Conservation (phyloP, 2,797 vertebrate genomes). For the Philypnodon macrostomus region DNA sequence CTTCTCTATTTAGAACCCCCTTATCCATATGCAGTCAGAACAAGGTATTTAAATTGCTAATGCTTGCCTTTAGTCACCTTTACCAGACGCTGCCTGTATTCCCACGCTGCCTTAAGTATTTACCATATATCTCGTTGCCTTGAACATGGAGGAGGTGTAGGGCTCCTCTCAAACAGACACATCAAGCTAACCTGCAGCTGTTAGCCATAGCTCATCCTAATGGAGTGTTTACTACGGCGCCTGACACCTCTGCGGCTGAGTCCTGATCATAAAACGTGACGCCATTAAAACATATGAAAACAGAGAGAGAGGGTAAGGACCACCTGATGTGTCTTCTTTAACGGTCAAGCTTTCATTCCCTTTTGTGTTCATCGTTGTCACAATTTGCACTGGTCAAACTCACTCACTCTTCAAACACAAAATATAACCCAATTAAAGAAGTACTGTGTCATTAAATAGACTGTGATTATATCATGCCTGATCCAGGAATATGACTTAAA, state of each 20-base stretch:
- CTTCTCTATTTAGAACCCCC: slow-evolving; percentile 53
- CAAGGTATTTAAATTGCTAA: slow-evolving; percentile 69
- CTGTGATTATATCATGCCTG: no score
- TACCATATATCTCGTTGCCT: slow-evolving; percentile 64
- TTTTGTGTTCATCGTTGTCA: no score
- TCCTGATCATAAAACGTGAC: slow-evolving; percentile 9
- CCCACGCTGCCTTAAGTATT: slow-evolving; percentile 49
- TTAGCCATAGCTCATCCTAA: slow-evolving; percentile 35
- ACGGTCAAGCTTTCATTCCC: no score
- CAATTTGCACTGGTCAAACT: no score
- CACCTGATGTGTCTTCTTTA: no score
- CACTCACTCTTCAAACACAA: no score
- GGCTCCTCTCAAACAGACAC: slow-evolving; percentile 37
- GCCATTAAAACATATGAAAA: slow-evolving; percentile 11
- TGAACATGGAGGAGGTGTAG: slow-evolving; percentile 46
- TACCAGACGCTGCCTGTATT: slow-evolving; percentile 45
- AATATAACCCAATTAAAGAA: no score
- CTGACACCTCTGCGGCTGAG: slow-evolving; percentile 14
- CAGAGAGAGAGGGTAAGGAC: no score
- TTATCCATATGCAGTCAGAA: slow-evolving; percentile 54
- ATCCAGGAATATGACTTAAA: no score
- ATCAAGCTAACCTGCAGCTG: slow-evolving; percentile 32
- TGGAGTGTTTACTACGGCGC: slow-evolving; percentile 37
- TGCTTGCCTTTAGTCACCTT: slow-evolving; percentile 57
- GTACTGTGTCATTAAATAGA: no score